Percentiles rank a stretch among this genome's conserved stretches.
phyloP scores from a whole-genome alignment of 2,797 vertebrate genomes.

The Lepus townsendii region DNA sequence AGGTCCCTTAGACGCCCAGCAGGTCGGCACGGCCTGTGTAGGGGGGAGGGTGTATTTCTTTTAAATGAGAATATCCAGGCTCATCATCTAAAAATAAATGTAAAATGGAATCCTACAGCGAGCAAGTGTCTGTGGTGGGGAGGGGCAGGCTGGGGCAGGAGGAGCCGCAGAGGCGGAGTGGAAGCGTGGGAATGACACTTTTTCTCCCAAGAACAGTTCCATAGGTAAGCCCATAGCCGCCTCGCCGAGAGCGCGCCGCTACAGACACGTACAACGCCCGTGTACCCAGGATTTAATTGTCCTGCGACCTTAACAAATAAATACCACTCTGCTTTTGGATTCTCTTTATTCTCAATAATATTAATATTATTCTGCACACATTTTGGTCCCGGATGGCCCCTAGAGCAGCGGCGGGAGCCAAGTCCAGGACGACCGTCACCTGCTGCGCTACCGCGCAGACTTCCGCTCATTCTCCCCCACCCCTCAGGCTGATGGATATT shows the following conservation, averaged over 20 bases:
- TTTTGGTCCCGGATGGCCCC: background rate
- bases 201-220: slow-evolving; percentile 14
- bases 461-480: background rate
- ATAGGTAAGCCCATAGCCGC: background rate
- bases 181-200: background rate
- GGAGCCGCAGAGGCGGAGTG: background rate
- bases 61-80: background rate
- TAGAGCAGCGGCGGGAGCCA: background rate
- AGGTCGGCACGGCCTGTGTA: background rate
- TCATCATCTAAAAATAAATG: too few relatives aligned
- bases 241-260: background rate
- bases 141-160: background rate
- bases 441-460: background rate
- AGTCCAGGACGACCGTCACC: slow-evolving; percentile 23
- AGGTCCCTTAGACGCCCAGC: background rate
- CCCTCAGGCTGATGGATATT: background rate
- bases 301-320: background rate
- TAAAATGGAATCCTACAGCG: background rate
- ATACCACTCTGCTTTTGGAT: background rate
- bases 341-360: background rate
- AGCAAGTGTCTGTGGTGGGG: background rate
- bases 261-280: too few relatives aligned
- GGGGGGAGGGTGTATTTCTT: background rate
- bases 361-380: background rate
- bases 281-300: background rate